Percentiles rank a stretch among this genome's conserved stretches.
Evolutionary conservation across 1,140 invertebrate genomes (phyloP).

Genomic region (Danaus plexippus): DNA sequence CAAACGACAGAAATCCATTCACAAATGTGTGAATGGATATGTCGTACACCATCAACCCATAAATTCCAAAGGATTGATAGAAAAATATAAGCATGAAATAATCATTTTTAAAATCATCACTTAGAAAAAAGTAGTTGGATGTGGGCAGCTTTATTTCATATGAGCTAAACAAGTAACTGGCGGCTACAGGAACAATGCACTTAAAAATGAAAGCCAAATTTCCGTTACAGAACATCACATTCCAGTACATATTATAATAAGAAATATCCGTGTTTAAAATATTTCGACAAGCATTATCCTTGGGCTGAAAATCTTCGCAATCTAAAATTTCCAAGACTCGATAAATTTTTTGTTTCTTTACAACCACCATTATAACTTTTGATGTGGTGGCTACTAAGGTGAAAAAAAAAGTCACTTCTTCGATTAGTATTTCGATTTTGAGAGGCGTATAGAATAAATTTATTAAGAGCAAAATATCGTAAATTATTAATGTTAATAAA

Average conservation of each 20-base stretch:
- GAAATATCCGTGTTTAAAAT: conserved; percentile 17
- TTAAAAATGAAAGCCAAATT: conserved; percentile 13
- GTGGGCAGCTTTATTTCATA: conserved; percentile 10
- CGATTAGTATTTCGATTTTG: conserved; percentile 22
- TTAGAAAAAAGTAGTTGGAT: conserved; percentile 26
- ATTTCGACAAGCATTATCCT: conserved; percentile 8
- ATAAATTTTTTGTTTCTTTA: conserved; percentile 15
- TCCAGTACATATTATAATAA: conserved; percentile 19
- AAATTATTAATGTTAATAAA: conserved; percentile 13
- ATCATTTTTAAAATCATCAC: conserved; percentile 11
- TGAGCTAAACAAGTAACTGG: conserved; percentile 4
- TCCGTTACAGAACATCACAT: conserved; percentile 10
- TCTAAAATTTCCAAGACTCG: conserved; percentile 21
- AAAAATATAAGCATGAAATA: conserved; percentile 22
- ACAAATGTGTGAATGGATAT: conserved; percentile 21
- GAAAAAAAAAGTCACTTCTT: conserved; percentile 6
- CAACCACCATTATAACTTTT: conserved; percentile 21
- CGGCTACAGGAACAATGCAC: conserved; percentile 9
- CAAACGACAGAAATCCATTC: conserved; percentile 23
- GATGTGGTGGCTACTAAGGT: not conserved
- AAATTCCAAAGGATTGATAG: conserved; percentile 19
- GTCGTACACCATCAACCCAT: conserved; percentile 26
- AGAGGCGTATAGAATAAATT: conserved; percentile 11
- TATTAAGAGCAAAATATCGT: conserved; percentile 17
- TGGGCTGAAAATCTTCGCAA: conserved; percentile 18